Percentiles rank a stretch among this genome's conserved stretches.
These are phyloP conservation scores for Callaeas wilsoni DNA, from an alignment of 2,113 vertebrate genomes.

Conservation along the genomic window DNA sequence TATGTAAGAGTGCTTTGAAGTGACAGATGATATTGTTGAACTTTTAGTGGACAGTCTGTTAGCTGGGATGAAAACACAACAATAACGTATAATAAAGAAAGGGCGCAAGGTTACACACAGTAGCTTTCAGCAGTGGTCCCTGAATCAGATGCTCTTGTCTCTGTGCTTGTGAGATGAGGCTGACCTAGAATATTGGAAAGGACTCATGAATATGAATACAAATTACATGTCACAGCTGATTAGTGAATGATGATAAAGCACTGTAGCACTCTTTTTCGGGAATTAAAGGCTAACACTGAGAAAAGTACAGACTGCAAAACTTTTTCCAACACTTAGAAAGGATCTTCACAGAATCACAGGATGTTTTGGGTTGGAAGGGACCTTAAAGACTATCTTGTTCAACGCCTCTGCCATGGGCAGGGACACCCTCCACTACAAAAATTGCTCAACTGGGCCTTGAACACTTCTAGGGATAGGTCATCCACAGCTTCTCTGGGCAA, in stretches of 20 bases:
- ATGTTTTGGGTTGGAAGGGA: not conserved
- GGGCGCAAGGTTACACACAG: not conserved
- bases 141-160: not conserved
- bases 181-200: constrained; percentile 8
- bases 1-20: not conserved
- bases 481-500: not conserved
- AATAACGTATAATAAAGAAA: not conserved
- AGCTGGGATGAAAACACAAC: not conserved
- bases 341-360: not conserved
- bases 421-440: not conserved
- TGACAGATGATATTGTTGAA: constrained; percentile 17
- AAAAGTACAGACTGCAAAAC: not conserved
- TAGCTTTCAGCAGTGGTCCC: not conserved
- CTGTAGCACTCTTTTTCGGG: not conserved
- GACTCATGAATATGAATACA: constrained; percentile 25
- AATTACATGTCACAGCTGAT: not conserved
- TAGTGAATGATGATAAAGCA: constrained; percentile 22
- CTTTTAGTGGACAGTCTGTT: constrained; percentile 6
- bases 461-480: not conserved
- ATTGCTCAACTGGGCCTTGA: not conserved
- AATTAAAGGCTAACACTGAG: not conserved
- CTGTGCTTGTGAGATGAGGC: not conserved
- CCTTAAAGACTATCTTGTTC: not conserved
- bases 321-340: not conserved
- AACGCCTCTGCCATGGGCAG: not conserved